Base-by-base conservation (phyloP, 2,113 vertebrate genomes). In the Rhinoderma darwinii region DNA sequence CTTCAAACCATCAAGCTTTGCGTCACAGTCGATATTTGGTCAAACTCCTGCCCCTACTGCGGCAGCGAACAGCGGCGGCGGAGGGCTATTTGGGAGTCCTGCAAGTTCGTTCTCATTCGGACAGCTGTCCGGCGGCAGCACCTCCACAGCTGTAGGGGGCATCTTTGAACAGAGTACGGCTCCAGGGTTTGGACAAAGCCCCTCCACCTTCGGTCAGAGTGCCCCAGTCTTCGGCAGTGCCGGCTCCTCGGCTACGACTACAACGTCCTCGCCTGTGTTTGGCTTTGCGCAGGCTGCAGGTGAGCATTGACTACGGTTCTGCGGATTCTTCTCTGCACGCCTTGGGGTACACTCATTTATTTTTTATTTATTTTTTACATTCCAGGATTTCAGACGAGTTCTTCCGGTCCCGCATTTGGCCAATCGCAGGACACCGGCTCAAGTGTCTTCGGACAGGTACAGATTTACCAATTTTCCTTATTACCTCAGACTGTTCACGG, bases 371-470 rank as follows among this genome's bases (percentile, higher is more conserved):
- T 15, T 32, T 35, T 8, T 85, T 92, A 2, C 61, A 89, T 83
- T 89, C 20, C 11, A 94, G 92, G 90, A 22, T 99, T 99, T 88
- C 96, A 96, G 44, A 94, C 94, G 50, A 92, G 95, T 47, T 90
- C 93, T 54, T 89, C 94, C 6, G 89, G 93, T 0, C 93, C 97
- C 27, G 94, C 96, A 80, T 99, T 99, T 86, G 96, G 97, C 73
- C 97, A 98, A 82, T 95, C 95, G 41, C 37, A 95, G 39, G 93
- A 88, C 82, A 83, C 91, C 50, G 90, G 91, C 6, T 91, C 95
- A n/a, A 92, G 89, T 15, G 91, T 98, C 83, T 99, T 99, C 86
- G 97, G 97, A 89, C 97, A 97, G 97, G 98, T 96, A 95, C 91
- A 43, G 30, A 47, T 75, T 10, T 35, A 2, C 41, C 10, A 20